These are phyloP conservation scores for Eulemur mongoz DNA, from an alignment of 2,797 vertebrate genomes.

Conservation along the genomic window DNA sequence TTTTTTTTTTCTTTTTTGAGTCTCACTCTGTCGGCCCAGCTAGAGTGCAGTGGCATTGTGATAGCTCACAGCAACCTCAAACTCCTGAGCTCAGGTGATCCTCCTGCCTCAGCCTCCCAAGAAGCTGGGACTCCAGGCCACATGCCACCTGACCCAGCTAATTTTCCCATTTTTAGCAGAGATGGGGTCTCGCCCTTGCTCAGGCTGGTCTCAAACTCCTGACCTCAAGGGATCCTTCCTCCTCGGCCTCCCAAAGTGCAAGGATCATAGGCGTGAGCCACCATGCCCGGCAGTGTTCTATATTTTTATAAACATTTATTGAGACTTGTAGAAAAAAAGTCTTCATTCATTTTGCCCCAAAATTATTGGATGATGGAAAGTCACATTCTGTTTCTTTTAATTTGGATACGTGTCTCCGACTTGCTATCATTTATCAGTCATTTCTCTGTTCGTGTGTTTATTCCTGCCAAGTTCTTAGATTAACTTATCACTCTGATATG, in stretches of 20 bases:
- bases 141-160: neutral
- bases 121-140: neutral
- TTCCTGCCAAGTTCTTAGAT: neutral
- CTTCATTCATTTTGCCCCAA: neutral
- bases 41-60: neutral
- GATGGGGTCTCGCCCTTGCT: neutral
- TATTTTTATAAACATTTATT: neutral
- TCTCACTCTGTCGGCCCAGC: neutral
- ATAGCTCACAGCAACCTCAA: neutral
- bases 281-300: neutral
- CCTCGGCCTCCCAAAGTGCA: neutral
- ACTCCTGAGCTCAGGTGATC: neutral
- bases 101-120: neutral
- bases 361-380: slow-evolving; percentile 5
- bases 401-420: neutral
- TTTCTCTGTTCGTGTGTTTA: neutral
- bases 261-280: neutral
- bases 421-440: neutral
- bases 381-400: neutral
- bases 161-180: neutral
- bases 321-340: neutral
- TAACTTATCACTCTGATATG: neutral
- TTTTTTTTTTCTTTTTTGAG: neutral
- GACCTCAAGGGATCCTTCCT: neutral
- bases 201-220: neutral